Conservation (phyloP, 1,140 invertebrate genomes). For the Platyscapa corneri region DNA sequence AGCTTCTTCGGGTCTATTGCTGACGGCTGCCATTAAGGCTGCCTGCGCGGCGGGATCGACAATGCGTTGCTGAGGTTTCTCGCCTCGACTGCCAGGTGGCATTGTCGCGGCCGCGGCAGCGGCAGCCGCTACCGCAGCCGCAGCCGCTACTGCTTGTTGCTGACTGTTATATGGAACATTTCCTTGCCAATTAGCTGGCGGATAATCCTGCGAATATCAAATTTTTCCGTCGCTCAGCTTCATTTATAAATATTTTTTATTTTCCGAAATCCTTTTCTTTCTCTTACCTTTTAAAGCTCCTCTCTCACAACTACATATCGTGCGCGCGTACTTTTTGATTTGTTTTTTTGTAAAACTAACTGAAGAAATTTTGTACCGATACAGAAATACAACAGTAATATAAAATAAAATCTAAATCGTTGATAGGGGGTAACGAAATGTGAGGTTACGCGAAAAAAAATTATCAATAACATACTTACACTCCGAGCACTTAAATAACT, state of each 20-base stretch:
- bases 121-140: slow-evolving; percentile 60
- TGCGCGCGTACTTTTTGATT: not conserved
- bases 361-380: not conserved
- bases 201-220: slow-evolving; percentile 67
- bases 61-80: slow-evolving; percentile 57
- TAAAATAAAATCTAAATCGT: not conserved
- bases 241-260: slow-evolving; percentile 42
- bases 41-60: slow-evolving; percentile 61
- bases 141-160: slow-evolving; percentile 63
- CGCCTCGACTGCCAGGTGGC: slow-evolving; percentile 50
- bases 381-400: not conserved
- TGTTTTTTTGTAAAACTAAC: slow-evolving; percentile 2
- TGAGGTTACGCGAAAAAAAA: not conserved
- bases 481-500: slow-evolving; percentile 12
- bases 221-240: slow-evolving; percentile 25
- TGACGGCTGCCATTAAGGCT: slow-evolving; percentile 57
- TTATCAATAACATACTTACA: slow-evolving; percentile 42
- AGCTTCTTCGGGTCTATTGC: slow-evolving; percentile 67
- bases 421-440: not conserved
- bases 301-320: not conserved
- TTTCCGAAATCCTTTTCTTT: slow-evolving; percentile 26
- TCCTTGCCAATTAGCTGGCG: slow-evolving; percentile 69
- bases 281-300: slow-evolving; percentile 29
- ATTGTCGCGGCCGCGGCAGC: slow-evolving; percentile 44
- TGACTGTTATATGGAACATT: slow-evolving; percentile 69